These are phyloP conservation scores for Vulpes vulpes DNA, from an alignment of 2,113 vertebrate genomes.

Conservation along the genomic window DNA sequence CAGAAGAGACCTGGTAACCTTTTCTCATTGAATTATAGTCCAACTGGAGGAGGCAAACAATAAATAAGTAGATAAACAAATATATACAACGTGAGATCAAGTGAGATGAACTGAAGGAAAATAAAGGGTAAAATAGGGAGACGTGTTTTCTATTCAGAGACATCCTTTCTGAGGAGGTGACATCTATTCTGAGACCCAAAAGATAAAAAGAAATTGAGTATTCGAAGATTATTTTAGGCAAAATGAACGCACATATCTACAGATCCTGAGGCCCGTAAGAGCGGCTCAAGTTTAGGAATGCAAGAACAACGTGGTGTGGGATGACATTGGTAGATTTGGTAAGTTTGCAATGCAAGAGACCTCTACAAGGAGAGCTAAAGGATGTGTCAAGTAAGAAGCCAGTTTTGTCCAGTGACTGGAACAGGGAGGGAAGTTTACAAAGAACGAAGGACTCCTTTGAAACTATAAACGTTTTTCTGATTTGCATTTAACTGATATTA, in stretches of 20 bases:
- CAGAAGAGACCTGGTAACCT: background rate
- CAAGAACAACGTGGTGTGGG: background rate
- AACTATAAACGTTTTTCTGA: background rate
- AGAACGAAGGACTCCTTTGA: background rate
- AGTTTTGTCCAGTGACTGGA: background rate
- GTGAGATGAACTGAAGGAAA: background rate
- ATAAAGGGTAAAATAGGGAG: background rate
- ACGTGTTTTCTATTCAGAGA: background rate
- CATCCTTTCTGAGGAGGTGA: background rate
- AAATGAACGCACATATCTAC: background rate
- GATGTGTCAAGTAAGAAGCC: background rate
- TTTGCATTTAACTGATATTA: background rate
- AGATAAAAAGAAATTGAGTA: background rate
- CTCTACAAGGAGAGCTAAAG: background rate
- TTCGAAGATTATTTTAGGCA: background rate
- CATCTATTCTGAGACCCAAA: background rate
- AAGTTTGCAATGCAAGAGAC: background rate
- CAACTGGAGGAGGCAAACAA: background rate
- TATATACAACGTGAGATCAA: background rate
- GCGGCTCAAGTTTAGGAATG: background rate
- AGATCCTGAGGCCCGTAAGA: background rate
- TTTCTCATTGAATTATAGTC: background rate
- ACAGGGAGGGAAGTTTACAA: background rate
- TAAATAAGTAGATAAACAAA: background rate
- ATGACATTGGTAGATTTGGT: background rate